Percentiles rank a stretch among this genome's conserved stretches.
Evolutionary conservation across 1,140 invertebrate genomes (phyloP).

Genomic region (Orchestia grillus): DNA sequence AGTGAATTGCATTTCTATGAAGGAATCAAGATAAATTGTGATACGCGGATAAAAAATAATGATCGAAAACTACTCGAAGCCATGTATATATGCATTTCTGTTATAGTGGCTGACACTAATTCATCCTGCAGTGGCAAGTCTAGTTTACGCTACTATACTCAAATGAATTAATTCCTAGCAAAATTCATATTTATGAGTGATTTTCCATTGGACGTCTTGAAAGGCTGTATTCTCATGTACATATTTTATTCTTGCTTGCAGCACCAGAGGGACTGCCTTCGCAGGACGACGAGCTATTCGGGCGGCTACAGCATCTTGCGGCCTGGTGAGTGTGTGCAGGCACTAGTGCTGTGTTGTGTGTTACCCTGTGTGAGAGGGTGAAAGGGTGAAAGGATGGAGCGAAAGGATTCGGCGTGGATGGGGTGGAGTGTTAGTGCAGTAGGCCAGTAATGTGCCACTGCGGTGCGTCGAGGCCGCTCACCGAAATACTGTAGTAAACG

Average conservation of each 20-base stretch:
- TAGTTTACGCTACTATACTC: not conserved
- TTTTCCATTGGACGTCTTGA: not conserved
- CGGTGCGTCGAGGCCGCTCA: no score
- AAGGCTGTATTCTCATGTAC: not conserved
- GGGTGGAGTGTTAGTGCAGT: no score
- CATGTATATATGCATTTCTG: not conserved
- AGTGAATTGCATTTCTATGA: not conserved
- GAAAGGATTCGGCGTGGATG: no score
- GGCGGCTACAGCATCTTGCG: slow-evolving; percentile 14
- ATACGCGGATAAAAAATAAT: not conserved
- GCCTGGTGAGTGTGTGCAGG: not conserved
- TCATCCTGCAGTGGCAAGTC: not conserved
- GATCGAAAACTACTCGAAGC: not conserved
- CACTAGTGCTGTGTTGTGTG: not conserved
- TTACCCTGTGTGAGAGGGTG: no score
- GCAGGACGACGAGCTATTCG: not conserved
- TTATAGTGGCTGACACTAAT: not conserved
- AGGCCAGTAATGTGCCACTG: no score
- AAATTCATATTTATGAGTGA: not conserved
- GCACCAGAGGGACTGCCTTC: not conserved
- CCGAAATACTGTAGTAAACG: no score
- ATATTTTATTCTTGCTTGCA: not conserved
- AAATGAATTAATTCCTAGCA: not conserved
- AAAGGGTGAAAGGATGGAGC: no score
- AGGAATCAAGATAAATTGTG: not conserved